These are phyloP conservation scores for Accipiter virgatus DNA, from an alignment of 2,113 vertebrate species.

Conservation along the genomic window DNA sequence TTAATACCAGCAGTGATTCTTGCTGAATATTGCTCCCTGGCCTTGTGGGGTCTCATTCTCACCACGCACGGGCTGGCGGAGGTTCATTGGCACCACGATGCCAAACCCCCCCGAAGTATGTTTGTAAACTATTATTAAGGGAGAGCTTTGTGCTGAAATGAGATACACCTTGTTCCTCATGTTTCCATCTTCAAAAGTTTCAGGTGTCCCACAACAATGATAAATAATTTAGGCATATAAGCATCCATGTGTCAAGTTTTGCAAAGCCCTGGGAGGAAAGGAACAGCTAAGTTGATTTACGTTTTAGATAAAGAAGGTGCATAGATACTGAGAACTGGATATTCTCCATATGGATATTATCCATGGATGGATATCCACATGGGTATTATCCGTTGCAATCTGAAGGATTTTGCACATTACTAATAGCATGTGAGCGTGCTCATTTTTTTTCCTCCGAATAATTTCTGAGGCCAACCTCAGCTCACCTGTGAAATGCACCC, in stretches of 20 bases:
- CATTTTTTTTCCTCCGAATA: not conserved
- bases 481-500: not conserved
- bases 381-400: not conserved
- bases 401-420: not conserved
- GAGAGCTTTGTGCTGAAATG: not conserved
- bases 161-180: not conserved
- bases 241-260: not conserved
- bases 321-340: not conserved
- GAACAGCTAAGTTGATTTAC: not conserved
- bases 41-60: not conserved
- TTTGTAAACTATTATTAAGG: not conserved
- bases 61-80: rapidly evolving
- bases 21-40: not conserved
- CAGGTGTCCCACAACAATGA: not conserved
- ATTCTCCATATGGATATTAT: not conserved
- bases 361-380: not conserved
- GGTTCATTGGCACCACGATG: rapidly evolving
- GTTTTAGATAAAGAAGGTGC: not conserved
- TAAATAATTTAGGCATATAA: conserved; percentile 19
- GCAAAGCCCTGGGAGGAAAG: not conserved
- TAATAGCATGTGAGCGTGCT: not conserved
- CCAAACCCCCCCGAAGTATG: not conserved
- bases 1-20: not conserved
- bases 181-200: conserved; percentile 12
- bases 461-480: not conserved